phyloP scores from a whole-genome alignment of 2,113 vertebrate genomes.

The Pongo pygmaeus region DNA sequence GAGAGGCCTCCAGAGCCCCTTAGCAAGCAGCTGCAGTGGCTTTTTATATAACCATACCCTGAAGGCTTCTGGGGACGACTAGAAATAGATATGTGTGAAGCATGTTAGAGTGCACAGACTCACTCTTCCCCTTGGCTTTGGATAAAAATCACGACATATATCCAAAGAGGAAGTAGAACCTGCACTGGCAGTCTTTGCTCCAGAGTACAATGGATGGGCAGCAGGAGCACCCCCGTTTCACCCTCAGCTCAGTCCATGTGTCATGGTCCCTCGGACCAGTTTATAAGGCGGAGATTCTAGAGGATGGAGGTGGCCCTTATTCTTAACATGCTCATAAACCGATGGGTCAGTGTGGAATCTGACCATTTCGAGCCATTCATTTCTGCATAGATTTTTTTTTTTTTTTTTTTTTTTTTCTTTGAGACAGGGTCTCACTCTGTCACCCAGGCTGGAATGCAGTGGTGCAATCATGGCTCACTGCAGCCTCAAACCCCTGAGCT shows the following conservation, averaged over 20 bases:
- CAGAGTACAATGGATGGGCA: not conserved
- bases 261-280: not conserved
- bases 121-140: not conserved
- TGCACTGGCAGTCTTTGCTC: not conserved
- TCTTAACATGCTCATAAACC: not conserved
- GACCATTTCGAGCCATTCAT: not conserved
- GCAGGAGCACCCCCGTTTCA: rapidly evolving
- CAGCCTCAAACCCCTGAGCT: too few relatives aligned
- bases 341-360: not conserved
- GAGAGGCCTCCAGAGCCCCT: not conserved
- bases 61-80: conserved; percentile 46
- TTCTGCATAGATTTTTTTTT: not conserved
- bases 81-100: conserved; percentile 22
- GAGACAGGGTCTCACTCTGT: not conserved
- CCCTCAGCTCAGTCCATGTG: not conserved
- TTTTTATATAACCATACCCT: conserved; percentile 48
- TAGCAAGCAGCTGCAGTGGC: not conserved
- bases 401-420: not conserved
- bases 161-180: not conserved
- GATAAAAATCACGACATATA: conserved; percentile 36
- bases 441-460: not conserved
- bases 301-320: not conserved
- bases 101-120: not conserved
- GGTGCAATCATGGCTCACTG: not conserved
- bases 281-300: not conserved